Conservation (phyloP, 2,888 invertebrate species). For the Clusia tigrina region DNA sequence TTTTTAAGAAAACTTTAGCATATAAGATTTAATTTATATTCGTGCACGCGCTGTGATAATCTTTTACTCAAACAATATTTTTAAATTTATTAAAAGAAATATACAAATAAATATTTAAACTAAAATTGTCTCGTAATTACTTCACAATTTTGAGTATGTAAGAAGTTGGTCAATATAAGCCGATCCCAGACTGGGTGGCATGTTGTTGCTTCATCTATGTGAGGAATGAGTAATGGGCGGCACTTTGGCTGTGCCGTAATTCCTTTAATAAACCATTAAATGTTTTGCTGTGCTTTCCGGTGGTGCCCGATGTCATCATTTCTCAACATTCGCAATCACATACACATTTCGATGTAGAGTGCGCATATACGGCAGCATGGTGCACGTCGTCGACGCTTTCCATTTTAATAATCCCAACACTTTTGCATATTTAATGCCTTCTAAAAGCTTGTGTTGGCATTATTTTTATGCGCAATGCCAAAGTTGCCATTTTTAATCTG, state of each 20-base stretch:
- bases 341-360: too few species aligned
- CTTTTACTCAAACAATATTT: neutral
- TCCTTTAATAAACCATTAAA: too few species aligned
- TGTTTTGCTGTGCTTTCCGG: slow-evolving; percentile 14
- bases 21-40: neutral
- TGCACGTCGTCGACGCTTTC: neutral
- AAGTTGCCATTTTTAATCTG: too few species aligned
- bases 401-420: slow-evolving; percentile 44
- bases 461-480: slow-evolving; percentile 17
- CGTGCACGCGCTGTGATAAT: neutral
- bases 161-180: too few species aligned
- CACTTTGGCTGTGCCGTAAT: slow-evolving; percentile 10
- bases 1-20: slow-evolving; percentile 16
- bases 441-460: slow-evolving; percentile 45
- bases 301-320: slow-evolving; percentile 13
- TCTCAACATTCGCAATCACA: neutral
- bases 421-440: slow-evolving; percentile 47
- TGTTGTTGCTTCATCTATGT: neutral
- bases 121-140: too few species aligned
- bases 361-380: neutral
- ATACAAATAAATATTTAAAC: too few species aligned
- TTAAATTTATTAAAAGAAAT: neutral
- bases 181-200: neutral
- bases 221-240: slow-evolving; percentile 2
- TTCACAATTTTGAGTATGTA: too few species aligned